Evolutionary conservation across 2,888 invertebrate genomes (phyloP), one percentile per base, ranked within the genome.

Genomic region (Cyclophora albipunctata): DNA sequence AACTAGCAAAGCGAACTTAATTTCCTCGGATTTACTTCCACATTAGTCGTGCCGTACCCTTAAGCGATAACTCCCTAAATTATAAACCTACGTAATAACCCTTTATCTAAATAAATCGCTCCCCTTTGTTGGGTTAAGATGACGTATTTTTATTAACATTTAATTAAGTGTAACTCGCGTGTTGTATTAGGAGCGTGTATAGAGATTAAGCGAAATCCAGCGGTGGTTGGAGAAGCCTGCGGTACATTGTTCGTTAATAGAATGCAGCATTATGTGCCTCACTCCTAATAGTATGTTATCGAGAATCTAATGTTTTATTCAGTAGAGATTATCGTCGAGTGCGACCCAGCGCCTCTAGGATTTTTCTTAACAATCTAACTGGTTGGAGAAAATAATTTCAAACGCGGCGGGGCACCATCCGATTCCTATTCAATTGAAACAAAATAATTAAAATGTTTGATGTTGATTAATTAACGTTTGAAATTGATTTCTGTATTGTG

Each of bases 261-360:
- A 79, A 81, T 78, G 75, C 75, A 67, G 75, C 73, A 83, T 84
- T 83, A 82, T 78, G 75, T 73, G 79, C 74, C 69, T 81, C 78
- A 84, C 77, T 78, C 78, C 78, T 83, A 81, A 84, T 80, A 80
- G 78, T 77, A 76, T 71, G 77, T 79, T 84, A 87, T 85, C 83
- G 78, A 77, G 71, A 70, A 80, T 78, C 84, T 83, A 78, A 87
- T 86, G 86, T 85, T 75, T 88, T 86, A 87, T 88, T 87, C 86
- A 88, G 67, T 67, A 61, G 75, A 81, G 81, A 85, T 88, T 84
- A 86, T 73, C 63, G 70, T 64, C 62, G 73, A 72, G 71, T 62
- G 75, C 69, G 70, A 20, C 63, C 64, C 59, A 48, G 60, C 48
- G 47, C 54, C 63, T 51, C 63, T 59, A 74, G 69, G 74, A 77